A percentile compares a stretch with the other conserved stretches of the same genome.
Evolutionary conservation across 2,797 vertebrate species (phyloP).

Genomic region (Accipiter superciliosus): DNA sequence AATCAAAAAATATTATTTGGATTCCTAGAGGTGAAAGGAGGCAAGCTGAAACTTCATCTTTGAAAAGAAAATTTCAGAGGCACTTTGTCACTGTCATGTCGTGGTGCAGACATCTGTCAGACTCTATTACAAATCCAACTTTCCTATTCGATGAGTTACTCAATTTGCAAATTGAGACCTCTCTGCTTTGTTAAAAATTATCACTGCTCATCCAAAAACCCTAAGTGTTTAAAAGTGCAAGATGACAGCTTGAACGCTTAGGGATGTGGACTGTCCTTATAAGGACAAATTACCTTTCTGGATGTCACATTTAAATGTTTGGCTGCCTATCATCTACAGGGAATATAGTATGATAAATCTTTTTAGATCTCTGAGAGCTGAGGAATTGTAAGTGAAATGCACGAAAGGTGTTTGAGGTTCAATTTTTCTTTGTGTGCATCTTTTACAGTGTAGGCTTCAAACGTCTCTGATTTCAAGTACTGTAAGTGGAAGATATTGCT

Average conservation of each 20-base stretch:
- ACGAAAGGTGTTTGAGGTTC: constrained; percentile 54
- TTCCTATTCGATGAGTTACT: constrained; percentile 65
- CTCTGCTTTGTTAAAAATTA: constrained; percentile 67
- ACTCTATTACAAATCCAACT: constrained; percentile 62
- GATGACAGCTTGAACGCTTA: constrained; percentile 55
- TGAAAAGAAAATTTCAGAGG: constrained; percentile 69
- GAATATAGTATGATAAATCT: constrained; percentile 63
- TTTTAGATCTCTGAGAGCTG: constrained; percentile 48
- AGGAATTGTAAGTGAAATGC: constrained; percentile 47
- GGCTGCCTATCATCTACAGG: constrained; percentile 61
- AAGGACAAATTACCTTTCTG: constrained; percentile 61
- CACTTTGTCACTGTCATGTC: constrained; percentile 66
- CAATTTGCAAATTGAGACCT: constrained; percentile 68
- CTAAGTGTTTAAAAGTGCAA: constrained; percentile 62
- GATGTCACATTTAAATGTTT: constrained; percentile 68
- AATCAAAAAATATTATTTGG: constrained; percentile 67
- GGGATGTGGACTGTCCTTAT: constrained; percentile 62
- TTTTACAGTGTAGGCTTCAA: constrained; percentile 24
- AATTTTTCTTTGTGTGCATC: constrained; percentile 37
- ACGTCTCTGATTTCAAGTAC: background rate
- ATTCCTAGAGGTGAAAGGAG: constrained; percentile 64
- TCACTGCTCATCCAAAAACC: constrained; percentile 45
- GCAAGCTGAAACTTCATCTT: constrained; percentile 65
- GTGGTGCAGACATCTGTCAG: constrained; percentile 57
- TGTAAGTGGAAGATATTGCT: constrained; percentile 18